phyloP scores from a whole-genome alignment of 2,888 invertebrate genomes.

The Slavum lentiscoides region DNA sequence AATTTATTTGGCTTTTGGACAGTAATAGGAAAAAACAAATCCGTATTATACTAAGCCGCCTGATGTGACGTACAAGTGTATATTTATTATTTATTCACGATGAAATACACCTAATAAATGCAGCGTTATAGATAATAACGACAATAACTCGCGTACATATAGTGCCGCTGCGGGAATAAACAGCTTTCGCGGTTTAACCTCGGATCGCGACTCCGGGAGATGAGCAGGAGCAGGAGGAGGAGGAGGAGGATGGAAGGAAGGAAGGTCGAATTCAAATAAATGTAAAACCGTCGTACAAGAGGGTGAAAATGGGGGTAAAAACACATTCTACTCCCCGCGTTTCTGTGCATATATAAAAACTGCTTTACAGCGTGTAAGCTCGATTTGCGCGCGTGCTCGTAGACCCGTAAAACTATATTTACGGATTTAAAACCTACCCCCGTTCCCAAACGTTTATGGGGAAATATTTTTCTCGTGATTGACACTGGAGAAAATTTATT shows the following conservation, averaged over 20 bases:
- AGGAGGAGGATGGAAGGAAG: too few relatives aligned
- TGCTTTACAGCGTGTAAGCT: background rate
- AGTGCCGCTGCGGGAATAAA: background rate
- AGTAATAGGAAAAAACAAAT: too few relatives aligned
- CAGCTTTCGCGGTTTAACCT: slow-evolving; percentile 27
- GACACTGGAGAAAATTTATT: slow-evolving; percentile 28
- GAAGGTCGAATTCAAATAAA: slow-evolving; percentile 23
- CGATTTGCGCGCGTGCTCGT: slow-evolving; percentile 17
- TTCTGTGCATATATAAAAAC: slow-evolving; percentile 27
- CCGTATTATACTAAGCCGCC: too few relatives aligned
- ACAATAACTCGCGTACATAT: too few relatives aligned
- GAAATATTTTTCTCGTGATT: slow-evolving; percentile 35
- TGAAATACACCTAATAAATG: too few relatives aligned
- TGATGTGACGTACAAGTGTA: too few relatives aligned
- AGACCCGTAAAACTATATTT: slow-evolving; percentile 41
- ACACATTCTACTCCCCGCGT: slow-evolving; percentile 19
- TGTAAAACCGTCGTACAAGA: slow-evolving; percentile 34
- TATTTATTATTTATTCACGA: too few relatives aligned
- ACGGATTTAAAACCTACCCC: slow-evolving; percentile 35
- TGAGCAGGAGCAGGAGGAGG: too few relatives aligned
- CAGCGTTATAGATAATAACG: too few relatives aligned
- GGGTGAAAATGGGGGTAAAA: slow-evolving; percentile 48
- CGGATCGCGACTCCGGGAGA: background rate
- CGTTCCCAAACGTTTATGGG: slow-evolving; percentile 10
- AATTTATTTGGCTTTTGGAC: too few relatives aligned